A percentile compares a stretch with the other conserved stretches of the same genome.
Evolutionary conservation across 2,113 vertebrate species (phyloP).

Genomic region (Pachyramphus minor): DNA sequence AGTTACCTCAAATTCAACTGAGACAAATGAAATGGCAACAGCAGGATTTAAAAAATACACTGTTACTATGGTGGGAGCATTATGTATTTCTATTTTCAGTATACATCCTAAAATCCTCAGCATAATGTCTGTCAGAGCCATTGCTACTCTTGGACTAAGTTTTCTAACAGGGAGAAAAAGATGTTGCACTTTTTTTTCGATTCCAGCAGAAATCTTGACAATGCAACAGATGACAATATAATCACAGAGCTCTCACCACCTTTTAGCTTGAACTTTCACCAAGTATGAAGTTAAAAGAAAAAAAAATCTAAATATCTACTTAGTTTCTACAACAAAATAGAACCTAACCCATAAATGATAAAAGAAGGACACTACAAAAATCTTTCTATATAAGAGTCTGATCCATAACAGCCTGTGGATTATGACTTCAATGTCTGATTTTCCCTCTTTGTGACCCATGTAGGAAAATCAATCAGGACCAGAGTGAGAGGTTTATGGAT

Average conservation of each 20-base stretch:
- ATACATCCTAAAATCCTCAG: background rate
- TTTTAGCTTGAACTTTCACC: background rate
- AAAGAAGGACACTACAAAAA: background rate
- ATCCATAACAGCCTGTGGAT: background rate
- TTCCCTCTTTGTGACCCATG: background rate
- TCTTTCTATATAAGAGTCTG: background rate
- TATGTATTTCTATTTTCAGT: background rate
- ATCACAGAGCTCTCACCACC: background rate
- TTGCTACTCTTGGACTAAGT: background rate
- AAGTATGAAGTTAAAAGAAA: background rate
- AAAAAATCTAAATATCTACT: background rate
- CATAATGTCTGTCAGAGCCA: background rate
- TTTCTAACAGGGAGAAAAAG: background rate
- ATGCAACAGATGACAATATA: background rate
- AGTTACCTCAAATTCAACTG: background rate
- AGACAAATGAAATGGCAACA: background rate
- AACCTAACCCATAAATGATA: background rate
- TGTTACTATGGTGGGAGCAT: background rate
- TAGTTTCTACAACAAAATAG: background rate
- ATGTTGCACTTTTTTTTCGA: background rate
- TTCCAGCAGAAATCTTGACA: background rate
- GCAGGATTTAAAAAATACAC: background rate
- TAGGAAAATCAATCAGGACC: background rate
- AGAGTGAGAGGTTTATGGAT: background rate
- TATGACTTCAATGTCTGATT: background rate